These are phyloP conservation scores for Trichonephila clavata DNA, from an alignment of 1,140 invertebrate species.

Conservation along the genomic window DNA sequence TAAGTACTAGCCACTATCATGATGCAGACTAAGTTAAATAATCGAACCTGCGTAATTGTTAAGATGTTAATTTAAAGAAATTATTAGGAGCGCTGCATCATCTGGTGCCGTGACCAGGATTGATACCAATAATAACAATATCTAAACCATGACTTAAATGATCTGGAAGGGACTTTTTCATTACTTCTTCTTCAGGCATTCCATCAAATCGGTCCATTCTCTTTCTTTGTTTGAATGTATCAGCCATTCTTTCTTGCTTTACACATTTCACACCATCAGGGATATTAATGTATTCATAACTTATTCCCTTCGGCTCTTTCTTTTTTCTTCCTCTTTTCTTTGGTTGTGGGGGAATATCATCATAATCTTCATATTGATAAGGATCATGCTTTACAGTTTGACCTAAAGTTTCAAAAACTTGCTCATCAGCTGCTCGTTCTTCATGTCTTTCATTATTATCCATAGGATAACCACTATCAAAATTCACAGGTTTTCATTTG, in stretches of 20 bases:
- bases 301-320: conserved; percentile 70
- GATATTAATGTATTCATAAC: conserved; percentile 75
- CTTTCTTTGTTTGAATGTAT: conserved; percentile 92
- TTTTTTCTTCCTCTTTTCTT: conserved; percentile 73
- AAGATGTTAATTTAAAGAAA: too few relatives aligned
- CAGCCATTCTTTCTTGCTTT: conserved; percentile 82
- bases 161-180: conserved; percentile 93
- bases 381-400: conserved; percentile 73
- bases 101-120: too few relatives aligned
- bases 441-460: conserved; percentile 69
- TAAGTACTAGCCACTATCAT: too few relatives aligned
- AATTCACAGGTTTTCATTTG: conserved; percentile 68
- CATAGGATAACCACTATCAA: conserved; percentile 65
- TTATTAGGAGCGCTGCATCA: too few relatives aligned
- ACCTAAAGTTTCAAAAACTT: conserved; percentile 74
- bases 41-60: too few relatives aligned
- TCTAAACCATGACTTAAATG: conserved; percentile 95
- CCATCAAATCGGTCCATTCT: conserved; percentile 96
- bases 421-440: conserved; percentile 65
- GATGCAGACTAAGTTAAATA: too few relatives aligned
- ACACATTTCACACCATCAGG: conserved; percentile 79
- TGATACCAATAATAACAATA: conserved; percentile 98
- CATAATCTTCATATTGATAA: conserved; percentile 75
- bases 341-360: conserved; percentile 72
- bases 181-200: conserved; percentile 97